Evolutionary conservation across 2,797 vertebrate genomes (phyloP).

Genomic region (Vireo griseus): DNA sequence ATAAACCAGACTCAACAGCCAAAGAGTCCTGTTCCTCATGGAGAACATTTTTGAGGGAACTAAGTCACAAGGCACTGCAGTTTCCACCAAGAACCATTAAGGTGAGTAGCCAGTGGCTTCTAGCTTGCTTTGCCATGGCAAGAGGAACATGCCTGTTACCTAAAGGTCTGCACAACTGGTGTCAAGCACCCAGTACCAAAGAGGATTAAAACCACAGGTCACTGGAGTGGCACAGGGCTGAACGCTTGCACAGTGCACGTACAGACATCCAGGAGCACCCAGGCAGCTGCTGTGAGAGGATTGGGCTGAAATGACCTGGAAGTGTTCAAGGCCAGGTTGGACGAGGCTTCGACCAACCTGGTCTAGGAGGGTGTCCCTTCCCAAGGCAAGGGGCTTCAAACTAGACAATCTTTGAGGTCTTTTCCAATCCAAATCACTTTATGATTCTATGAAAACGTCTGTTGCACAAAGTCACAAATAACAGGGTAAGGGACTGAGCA

Average conservation of each 20-base stretch:
- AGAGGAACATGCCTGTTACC: background rate
- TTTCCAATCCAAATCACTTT: background rate
- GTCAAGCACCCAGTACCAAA: background rate
- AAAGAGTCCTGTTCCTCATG: accelerated
- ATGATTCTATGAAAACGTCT: background rate
- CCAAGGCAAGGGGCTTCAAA: background rate
- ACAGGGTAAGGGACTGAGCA: background rate
- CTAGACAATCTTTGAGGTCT: background rate
- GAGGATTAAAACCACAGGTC: background rate
- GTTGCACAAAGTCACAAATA: background rate
- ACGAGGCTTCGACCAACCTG: background rate
- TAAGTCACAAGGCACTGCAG: background rate
- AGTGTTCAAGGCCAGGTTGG: background rate
- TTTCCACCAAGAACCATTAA: background rate
- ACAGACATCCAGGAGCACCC: background rate
- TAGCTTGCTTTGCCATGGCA: background rate
- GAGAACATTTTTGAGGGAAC: background rate
- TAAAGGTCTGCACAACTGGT: background rate
- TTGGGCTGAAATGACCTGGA: background rate
- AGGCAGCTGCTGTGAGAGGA: background rate
- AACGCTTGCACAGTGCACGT: accelerated
- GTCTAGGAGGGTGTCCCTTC: background rate
- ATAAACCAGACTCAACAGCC: background rate
- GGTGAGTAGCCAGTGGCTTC: background rate
- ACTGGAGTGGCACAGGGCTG: background rate